A percentile compares a stretch with the other conserved stretches of the same genome.
These are phyloP conservation scores for Pocillopora verrucosa DNA, from an alignment of 64 coral and sea anemone species.

Conservation along the genomic window DNA sequence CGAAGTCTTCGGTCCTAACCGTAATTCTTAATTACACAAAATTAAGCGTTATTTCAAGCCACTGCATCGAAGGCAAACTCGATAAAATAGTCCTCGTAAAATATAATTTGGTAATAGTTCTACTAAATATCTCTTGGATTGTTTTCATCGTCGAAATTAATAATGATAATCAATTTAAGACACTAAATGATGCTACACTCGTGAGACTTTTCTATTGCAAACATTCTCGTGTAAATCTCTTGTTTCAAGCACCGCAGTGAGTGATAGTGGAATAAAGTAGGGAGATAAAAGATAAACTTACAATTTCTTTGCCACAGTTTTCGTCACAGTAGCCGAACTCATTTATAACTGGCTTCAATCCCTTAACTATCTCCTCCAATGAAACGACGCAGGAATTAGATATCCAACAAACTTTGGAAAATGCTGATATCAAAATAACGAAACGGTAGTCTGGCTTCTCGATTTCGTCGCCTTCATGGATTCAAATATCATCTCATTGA, in stretches of 20 bases:
- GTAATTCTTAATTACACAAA: too few relatives aligned
- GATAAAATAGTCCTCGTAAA: too few relatives aligned
- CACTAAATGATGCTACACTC: background rate
- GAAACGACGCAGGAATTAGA: background rate
- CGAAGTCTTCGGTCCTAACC: too few relatives aligned
- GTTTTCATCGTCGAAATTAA: background rate
- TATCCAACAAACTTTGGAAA: background rate
- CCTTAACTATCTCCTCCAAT: background rate
- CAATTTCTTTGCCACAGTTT: slow-evolving; percentile 82
- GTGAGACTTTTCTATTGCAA: background rate
- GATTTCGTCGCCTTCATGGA: background rate
- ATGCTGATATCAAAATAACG: background rate
- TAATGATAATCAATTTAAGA: background rate
- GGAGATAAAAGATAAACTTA: slow-evolving; percentile 18
- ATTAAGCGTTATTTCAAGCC: too few relatives aligned
- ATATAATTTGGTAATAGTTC: too few relatives aligned
- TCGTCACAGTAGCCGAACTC: slow-evolving; percentile 61
- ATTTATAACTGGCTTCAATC: slow-evolving; percentile 25
- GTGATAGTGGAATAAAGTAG: background rate
- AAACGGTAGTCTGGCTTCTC: background rate
- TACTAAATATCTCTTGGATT: too few relatives aligned
- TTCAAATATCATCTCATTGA: background rate
- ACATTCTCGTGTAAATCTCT: background rate
- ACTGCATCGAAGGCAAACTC: too few relatives aligned
- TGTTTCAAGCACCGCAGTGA: background rate